Conservation (phyloP, 2,888 invertebrate genomes). For the Ennomos quercinarius region DNA sequence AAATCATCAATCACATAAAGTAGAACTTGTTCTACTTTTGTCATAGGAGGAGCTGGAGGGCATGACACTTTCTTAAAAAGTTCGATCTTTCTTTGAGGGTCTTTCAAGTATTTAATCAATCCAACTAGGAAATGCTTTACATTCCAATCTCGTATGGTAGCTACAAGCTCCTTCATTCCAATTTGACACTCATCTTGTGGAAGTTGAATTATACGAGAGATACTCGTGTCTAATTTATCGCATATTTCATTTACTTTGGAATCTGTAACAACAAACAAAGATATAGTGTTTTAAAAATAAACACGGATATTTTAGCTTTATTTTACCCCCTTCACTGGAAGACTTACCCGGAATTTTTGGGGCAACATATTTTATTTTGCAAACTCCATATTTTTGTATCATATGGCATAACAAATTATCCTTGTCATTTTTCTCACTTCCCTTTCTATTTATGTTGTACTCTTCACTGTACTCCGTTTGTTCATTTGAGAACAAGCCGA, state of each 20-base stretch:
- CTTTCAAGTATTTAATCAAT: slow-evolving; percentile 61
- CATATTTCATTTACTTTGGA: slow-evolving; percentile 44
- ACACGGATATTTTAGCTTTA: too few species aligned
- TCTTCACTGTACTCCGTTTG: slow-evolving; percentile 11
- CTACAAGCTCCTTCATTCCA: slow-evolving; percentile 60
- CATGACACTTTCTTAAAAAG: slow-evolving; percentile 54
- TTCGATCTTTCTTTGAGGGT: slow-evolving; percentile 64
- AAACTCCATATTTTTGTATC: slow-evolving; percentile 63
- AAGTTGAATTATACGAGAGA: slow-evolving; percentile 51
- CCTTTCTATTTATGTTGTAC: slow-evolving; percentile 8
- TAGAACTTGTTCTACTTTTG: slow-evolving; percentile 69
- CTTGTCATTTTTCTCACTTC: slow-evolving; percentile 37
- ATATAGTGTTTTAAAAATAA: too few species aligned
- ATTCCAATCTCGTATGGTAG: slow-evolving; percentile 53
- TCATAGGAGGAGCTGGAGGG: slow-evolving; percentile 68
- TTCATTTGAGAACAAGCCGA: slow-evolving; percentile 49
- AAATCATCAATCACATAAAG: slow-evolving; percentile 63
- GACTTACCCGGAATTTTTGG: slow-evolving; percentile 62
- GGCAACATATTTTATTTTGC: slow-evolving; percentile 39
- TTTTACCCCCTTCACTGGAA: neutral
- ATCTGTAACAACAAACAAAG: slow-evolving; percentile 49
- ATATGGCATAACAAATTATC: slow-evolving; percentile 64
- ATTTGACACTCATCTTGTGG: slow-evolving; percentile 47
- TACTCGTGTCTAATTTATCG: slow-evolving; percentile 56
- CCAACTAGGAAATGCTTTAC: slow-evolving; percentile 58